Evolutionary conservation across 2,888 invertebrate species (phyloP), one percentile per base, ranked within the genome.

Genomic region (Anoncus sp.): DNA sequence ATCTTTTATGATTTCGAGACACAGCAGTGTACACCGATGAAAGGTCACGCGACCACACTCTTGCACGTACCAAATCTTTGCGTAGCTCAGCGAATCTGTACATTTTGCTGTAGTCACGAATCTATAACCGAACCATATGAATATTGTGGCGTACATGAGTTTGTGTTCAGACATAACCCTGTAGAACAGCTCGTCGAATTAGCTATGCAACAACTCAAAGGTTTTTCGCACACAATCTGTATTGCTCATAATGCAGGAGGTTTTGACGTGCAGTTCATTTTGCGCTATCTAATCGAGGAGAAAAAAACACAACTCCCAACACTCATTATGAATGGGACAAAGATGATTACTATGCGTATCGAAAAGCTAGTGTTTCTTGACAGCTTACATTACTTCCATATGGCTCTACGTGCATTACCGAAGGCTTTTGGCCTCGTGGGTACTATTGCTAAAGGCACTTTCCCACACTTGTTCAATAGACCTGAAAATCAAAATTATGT

Each of bases 361-460:
- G 60, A 40, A 1, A 81, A 83, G 22, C 60, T 81, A 1, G 66
- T 76, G 49, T 86, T 85, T 77, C 75, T 84, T 16, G 83, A 85
- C 55, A 82, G 82, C 51, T 60, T 84, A 7, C 86, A 84, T 77
- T 87, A 85, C 74, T 83, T 87, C 45, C 85, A 84, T 7, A 86
- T 86, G 85, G 60, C 81, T n/a, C 65, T 86, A 7, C 18, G 73
- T 4, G 76, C 73, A 24, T 38, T 87, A 10, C 83, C 85, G 5
- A 85, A 85, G 79, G 81, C 85, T 2, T 85, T 87, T 62, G 84
- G 77, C 43, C 69, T 87, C 7, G 9, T 65, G 0, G 75, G 55
- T 6, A 60, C 71, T 9, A 45, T 62, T 6, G 81, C 79, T 43
- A 85, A 86, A 74, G 83, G 84, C 0, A 81, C 81, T 53, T 86